phyloP scores from a whole-genome alignment of 1,140 invertebrate species.

The Choristoneura fumiferana region DNA sequence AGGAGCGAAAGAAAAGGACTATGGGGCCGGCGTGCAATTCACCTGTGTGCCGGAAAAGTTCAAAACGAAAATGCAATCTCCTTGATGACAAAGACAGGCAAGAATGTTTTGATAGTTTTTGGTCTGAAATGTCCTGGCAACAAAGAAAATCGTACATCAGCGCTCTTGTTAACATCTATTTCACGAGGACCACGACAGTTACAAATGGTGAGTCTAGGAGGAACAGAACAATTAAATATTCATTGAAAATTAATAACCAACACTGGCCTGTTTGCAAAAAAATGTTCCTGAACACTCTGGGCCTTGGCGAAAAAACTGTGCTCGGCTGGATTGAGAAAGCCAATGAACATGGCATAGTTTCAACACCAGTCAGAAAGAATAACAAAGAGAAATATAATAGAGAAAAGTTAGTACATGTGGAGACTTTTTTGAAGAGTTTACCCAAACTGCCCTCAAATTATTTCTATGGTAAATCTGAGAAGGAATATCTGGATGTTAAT shows the following conservation, averaged over 20 bases:
- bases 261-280: slow-evolving; percentile 16
- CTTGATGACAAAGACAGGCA: background rate
- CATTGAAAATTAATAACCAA: slow-evolving; percentile 11
- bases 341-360: slow-evolving; percentile 7
- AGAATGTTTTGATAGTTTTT: slow-evolving; percentile 14
- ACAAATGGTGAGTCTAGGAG: slow-evolving; percentile 5
- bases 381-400: slow-evolving; percentile 12
- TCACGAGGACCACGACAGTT: slow-evolving; percentile 6
- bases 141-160: slow-evolving; percentile 8
- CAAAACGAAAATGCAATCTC: slow-evolving; percentile 6
- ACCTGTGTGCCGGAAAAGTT: slow-evolving; percentile 5
- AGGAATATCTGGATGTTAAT: slow-evolving; percentile 7
- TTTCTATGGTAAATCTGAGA: slow-evolving; percentile 12
- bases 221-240: slow-evolving; percentile 10
- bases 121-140: slow-evolving; percentile 10
- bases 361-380: background rate
- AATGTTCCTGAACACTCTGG: slow-evolving; percentile 7
- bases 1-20: slow-evolving; percentile 8
- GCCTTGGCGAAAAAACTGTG: slow-evolving; percentile 14
- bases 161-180: slow-evolving; percentile 13
- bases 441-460: slow-evolving; percentile 3
- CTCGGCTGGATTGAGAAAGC: slow-evolving; percentile 15
- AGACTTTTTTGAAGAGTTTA: slow-evolving; percentile 1
- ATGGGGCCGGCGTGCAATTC: slow-evolving; percentile 10
- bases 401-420: slow-evolving; percentile 13